Evolutionary conservation across 53 echinoderm and acorn worm genomes (phyloP), one percentile per base, ranked within the genome.

Genomic region (Pentamera pediparva): DNA sequence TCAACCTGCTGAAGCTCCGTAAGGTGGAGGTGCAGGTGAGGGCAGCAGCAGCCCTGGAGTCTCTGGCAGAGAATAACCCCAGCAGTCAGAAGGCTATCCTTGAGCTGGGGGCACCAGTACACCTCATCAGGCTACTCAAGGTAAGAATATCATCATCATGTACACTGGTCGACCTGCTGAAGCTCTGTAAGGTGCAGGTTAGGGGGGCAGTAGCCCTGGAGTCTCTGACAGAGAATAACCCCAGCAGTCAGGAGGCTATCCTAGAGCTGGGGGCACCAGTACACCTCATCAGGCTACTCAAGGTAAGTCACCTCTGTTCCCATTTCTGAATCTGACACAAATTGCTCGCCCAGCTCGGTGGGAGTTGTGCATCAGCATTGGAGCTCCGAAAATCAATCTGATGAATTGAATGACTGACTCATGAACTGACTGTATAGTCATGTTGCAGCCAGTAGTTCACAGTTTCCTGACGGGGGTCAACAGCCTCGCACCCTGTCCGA

Each of bases 11-110:
- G 62, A 84, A 84, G 58, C 83, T 88, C 36, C 85, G 91, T 32
- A 98, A 98, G 69, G 80, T 98, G 67, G 76, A 88, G 34, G 98
- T 98, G n/a, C 98, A 98, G 78, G 91, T 92, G 39, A 98, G 91
- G 50, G 90, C 98, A 0, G 98, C 98, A 0, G 87, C 90, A 13
- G 98, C 98, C 18, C 35, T 91, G 54, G 91, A 98, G 56, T 91
- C 98, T 17, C 78, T 98, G 15, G 91, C 91, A 11, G 80, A 88
- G 49, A 78, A 80, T 62, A 98, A 98, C 56, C 83, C 91, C 4
- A 69, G 85, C 49, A 80, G 91, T 19, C 98, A 98, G 70, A 75
- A 83, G 37, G 98, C 79, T 39, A 98, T 98, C 55, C 49, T 98
- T 7, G 86, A 55, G 28, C 65, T 91, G 6, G 76, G 91, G 24